Evolutionary conservation across 2,797 vertebrate species (phyloP).

Genomic region (Crenichthys baileyi): DNA sequence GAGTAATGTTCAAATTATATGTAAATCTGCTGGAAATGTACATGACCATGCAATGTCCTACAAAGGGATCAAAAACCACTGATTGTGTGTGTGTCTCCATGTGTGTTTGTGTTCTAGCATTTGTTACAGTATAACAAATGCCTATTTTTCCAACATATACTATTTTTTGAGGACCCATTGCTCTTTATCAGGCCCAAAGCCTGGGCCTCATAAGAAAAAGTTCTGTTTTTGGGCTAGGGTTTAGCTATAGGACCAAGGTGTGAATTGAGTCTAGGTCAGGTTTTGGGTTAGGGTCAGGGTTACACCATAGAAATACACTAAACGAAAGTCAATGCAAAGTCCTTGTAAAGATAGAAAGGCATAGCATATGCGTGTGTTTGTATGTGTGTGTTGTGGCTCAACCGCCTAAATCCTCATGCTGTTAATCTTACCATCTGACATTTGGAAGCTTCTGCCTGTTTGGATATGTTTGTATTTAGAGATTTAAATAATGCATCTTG

Average conservation of each 20-base stretch:
- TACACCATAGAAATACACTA: too few relatives aligned
- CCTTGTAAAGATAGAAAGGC: too few relatives aligned
- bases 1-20: background rate
- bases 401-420: slow-evolving; percentile 60
- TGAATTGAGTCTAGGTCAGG: too few relatives aligned
- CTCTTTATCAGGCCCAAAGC: too few relatives aligned
- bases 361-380: slow-evolving; percentile 8
- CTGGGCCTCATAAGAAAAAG: too few relatives aligned
- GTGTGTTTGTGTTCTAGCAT: background rate
- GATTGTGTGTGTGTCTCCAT: background rate
- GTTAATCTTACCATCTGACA: slow-evolving; percentile 62
- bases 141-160: too few relatives aligned
- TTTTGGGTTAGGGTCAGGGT: too few relatives aligned
- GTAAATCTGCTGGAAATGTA: background rate
- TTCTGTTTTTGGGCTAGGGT: too few relatives aligned
- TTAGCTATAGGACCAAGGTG: too few relatives aligned
- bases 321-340: too few relatives aligned
- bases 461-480: slow-evolving; percentile 53
- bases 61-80: slow-evolving; percentile 1
- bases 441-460: slow-evolving; percentile 60
- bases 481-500: slow-evolving; percentile 20
- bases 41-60: background rate
- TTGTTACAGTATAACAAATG: too few relatives aligned
- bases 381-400: slow-evolving; percentile 49
- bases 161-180: too few relatives aligned